These are phyloP conservation scores for Colletes latitarsis DNA, from an alignment of 1,140 invertebrate species.

Conservation along the genomic window DNA sequence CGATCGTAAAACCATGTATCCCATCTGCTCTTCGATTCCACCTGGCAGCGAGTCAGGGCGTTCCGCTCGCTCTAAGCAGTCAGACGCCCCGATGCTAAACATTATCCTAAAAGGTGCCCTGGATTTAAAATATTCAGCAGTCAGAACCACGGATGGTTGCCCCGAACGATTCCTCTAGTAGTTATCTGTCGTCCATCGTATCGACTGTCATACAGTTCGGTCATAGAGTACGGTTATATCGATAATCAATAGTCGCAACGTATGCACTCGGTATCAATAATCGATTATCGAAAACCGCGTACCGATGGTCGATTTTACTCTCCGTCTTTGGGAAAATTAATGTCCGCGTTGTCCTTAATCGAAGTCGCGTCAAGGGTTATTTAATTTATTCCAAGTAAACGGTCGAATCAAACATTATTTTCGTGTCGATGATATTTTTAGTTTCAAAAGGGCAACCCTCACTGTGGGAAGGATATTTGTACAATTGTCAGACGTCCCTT, in stretches of 20 bases:
- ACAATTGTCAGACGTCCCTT: no score
- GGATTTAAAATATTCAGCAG: not conserved
- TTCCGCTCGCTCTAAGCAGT: not conserved
- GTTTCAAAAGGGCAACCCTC: no score
- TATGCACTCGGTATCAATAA: no score
- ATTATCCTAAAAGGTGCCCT: not conserved
- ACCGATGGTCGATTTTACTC: no score
- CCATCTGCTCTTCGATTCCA: not conserved
- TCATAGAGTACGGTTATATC: not conserved
- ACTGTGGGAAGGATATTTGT: no score
- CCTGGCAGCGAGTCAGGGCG: not conserved
- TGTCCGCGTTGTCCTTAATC: no score
- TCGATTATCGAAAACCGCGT: no score
- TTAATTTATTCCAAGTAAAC: no score
- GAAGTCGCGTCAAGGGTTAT: no score
- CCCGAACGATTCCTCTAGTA: not conserved
- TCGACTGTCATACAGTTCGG: slow-evolving; percentile 1
- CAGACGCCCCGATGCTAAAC: not conserved
- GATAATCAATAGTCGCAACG: not conserved
- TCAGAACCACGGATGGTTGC: not conserved
- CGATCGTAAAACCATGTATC: not conserved
- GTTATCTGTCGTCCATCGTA: not conserved
- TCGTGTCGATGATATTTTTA: no score
- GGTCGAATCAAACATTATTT: no score
- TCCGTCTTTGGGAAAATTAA: no score